Evolutionary conservation across 2,113 vertebrate species (phyloP), one percentile per base, ranked within the genome.

Genomic region (Podocnemis expansa): DNA sequence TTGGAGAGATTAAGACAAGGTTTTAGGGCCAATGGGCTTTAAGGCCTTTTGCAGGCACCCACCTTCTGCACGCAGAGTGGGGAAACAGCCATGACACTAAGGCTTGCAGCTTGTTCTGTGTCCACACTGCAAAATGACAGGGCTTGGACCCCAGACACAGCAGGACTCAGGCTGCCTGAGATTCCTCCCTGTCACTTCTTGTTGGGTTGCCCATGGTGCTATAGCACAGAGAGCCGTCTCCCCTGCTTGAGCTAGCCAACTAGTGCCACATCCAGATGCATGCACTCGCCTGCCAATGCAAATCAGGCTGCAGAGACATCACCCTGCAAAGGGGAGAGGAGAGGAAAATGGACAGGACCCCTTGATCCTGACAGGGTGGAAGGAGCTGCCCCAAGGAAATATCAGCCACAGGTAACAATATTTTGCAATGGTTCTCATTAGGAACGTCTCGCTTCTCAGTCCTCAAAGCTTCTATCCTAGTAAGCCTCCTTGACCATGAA

Each of bases 311-410:
- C 70, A 89, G 70, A 19, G 67, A 90, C 85, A 90, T 75, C 38
- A 49, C 76, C 8, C 63, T 78, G n/a, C 0, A 0, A 29, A 85
- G 70, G 51, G 1, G 1, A 0, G 13, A 24, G 19, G 19, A 58
- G 49, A 67, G 60, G 60, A 43, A 75, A 31, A 10, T 24, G 78
- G 49, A 82, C 43, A 52, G 76, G 38, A n/a, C 49, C 17, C 54
- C 76, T 84, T 73, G 54, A 86, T 70, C 54, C 41, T 41, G 34
- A 84, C 79, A 90, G 29, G 3, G 38, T 86, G 41, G 89, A 12
- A 73, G 38, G 67, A 47, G 5, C 45, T 19, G 76, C 16, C 45
- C 29, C 31, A 78, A 38, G 70, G 89, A 80, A 54, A 54, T 81
- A 76, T 55, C 38, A 31, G 19, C 43, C 58, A 73, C 25, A 87